Evolutionary conservation across 2,113 vertebrate genomes (phyloP), one percentile per base, ranked within the genome.

Genomic region (Sander lucioperca): DNA sequence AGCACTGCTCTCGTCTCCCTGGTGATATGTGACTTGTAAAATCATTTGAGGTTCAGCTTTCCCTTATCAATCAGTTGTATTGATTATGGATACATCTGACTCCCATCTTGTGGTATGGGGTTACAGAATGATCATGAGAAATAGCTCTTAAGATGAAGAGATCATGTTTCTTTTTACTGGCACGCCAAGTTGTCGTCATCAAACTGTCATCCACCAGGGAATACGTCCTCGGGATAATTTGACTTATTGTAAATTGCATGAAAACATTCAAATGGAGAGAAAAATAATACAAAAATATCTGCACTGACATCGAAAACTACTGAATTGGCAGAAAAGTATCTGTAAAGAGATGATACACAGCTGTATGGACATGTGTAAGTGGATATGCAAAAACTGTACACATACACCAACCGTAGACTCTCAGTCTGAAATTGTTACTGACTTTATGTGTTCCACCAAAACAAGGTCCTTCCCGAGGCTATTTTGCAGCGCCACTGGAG

Each of bases 111-210:
- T 7, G 75, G 66, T 73, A 76, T 64, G 23, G 21, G 21, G 9
- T 74, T 77, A 21, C 45, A 59, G 27, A 47, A 33, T 65, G 14
- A 33, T 12, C 12, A 51, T 43, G 45, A 23, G 6, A 53, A 3
- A 54, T 39, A 53, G 6, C 19, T 1, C 71, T 11, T 21, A 68
- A 13, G 21, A 16, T 21, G 8, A 30, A 65, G n/a, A 74, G 36
- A 74, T 90, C 23, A 1, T 19, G 67, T 90, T 79, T 83, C 79
- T 65, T 76, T 15, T 58, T 59, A 68, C 66, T 64, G 48, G 47
- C 27, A n/a, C 47, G n/a, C 56, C 19, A 25, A 56, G 6, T 6
- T 57, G 53, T 72, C 59, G 9, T 59, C 74, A 56, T 66, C 72
- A 33, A 80, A 21, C 2, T n/a, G 14, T 16, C 53, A 25, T 4